Conservation (phyloP, 2,888 invertebrate species). For the Ochropleura plecta region DNA sequence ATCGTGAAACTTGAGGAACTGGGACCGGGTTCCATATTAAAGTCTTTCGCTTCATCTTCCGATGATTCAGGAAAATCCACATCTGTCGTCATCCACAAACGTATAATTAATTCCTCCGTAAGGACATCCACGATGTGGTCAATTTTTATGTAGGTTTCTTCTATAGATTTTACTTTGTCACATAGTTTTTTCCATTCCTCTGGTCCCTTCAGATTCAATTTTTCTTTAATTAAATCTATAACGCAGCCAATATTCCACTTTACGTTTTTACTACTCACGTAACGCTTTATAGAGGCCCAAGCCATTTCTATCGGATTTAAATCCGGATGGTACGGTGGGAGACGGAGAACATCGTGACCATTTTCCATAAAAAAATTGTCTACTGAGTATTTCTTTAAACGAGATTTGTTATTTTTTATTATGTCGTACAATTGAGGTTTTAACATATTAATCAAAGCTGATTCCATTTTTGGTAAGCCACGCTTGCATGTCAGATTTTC, state of each 20-base stretch:
- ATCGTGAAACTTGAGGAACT: constrained; percentile 8
- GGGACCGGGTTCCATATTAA: constrained; percentile 7
- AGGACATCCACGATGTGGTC: constrained; percentile 37
- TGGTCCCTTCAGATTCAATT: constrained; percentile 51
- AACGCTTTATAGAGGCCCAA: not conserved
- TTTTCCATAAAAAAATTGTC: not conserved
- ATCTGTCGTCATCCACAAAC: constrained; percentile 14
- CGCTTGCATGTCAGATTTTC: constrained; percentile 25
- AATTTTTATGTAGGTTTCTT: constrained; percentile 40
- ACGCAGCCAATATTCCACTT: not conserved
- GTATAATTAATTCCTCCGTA: constrained; percentile 49
- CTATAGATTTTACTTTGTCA: constrained; percentile 50
- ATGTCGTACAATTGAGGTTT: constrained; percentile 22
- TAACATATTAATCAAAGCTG: not conserved
- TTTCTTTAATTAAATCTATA: constrained; percentile 43
- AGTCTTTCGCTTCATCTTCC: constrained; percentile 24
- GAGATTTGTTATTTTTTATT: constrained; percentile 10
- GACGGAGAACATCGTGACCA: not conserved
- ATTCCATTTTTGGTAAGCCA: constrained; percentile 25
- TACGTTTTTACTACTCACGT: not conserved
- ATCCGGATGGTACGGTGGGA: not conserved
- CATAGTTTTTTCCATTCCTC: constrained; percentile 55
- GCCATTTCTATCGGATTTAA: not conserved
- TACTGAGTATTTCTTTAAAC: not conserved
- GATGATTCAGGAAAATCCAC: constrained; percentile 17